Percentiles rank a stretch among this genome's conserved stretches.
These are phyloP conservation scores for Herpailurus yagouaroundi DNA, from an alignment of 2,113 vertebrate species.

Conservation along the genomic window DNA sequence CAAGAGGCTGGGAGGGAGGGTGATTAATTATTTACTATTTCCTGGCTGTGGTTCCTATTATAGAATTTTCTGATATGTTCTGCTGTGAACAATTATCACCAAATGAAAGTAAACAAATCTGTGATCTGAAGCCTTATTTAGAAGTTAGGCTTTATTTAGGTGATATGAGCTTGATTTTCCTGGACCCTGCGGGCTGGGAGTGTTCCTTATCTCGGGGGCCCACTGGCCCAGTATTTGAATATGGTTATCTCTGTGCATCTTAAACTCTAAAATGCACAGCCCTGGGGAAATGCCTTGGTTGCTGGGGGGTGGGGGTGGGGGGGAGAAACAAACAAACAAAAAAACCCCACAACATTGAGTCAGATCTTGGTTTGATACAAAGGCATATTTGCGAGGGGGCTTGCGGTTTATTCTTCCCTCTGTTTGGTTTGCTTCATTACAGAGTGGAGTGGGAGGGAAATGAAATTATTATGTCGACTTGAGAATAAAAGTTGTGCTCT, in stretches of 20 bases:
- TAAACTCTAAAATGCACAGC: neutral
- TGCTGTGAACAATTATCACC: constrained; percentile 91
- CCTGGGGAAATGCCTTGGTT: neutral
- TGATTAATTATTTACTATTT: constrained; percentile 94
- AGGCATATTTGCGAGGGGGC: neutral
- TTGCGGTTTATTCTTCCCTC: neutral
- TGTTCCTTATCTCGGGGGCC: neutral
- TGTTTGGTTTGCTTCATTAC: neutral
- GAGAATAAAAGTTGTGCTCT: neutral
- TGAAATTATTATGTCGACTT: neutral
- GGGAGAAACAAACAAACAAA: neutral
- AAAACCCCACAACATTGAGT: neutral
- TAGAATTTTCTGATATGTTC: constrained; percentile 91
- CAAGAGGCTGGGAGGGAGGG: constrained; percentile 87
- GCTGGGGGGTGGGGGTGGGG: neutral
- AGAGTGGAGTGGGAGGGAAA: too few relatives aligned
- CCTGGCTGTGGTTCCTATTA: constrained; percentile 90
- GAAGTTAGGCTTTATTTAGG: constrained; percentile 82
- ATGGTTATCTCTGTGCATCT: neutral
- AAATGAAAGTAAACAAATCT: constrained; percentile 87
- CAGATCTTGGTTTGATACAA: neutral
- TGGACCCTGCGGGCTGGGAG: neutral
- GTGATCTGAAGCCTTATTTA: constrained; percentile 82
- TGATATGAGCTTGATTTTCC: constrained; percentile 75
- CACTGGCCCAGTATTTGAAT: neutral